Percentiles rank a stretch among this genome's conserved stretches.
Conservation (phyloP, 2,797 vertebrate species). For the Danio choprae region DNA sequence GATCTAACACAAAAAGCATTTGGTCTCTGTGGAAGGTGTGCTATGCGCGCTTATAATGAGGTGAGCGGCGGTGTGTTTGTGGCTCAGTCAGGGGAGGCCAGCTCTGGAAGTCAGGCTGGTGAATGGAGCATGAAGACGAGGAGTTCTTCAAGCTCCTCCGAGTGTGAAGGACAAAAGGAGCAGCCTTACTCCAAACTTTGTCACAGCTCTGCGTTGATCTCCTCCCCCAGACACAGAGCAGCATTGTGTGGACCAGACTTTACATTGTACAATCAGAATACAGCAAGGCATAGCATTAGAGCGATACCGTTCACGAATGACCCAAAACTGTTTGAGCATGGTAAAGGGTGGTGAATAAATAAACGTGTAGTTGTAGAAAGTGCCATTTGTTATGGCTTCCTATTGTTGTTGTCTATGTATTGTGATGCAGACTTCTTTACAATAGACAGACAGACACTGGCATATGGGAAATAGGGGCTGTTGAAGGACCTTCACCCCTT, state of each 20-base stretch:
- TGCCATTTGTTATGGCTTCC: background rate
- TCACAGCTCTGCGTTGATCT: constrained; percentile 81
- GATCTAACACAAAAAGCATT: constrained; percentile 29
- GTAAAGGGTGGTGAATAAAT: background rate
- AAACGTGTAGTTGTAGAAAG: background rate
- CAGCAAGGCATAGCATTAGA: background rate
- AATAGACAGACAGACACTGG: background rate
- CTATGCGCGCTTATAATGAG: constrained; percentile 55
- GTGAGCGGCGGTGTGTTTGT: constrained; percentile 78
- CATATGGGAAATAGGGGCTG: background rate
- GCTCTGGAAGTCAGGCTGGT: constrained; percentile 72
- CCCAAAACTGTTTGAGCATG: background rate
- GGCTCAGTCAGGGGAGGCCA: constrained; percentile 78
- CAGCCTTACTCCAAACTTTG: constrained; percentile 80
- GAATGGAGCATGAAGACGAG: constrained; percentile 70
- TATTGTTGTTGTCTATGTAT: constrained; percentile 9
- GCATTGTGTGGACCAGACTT: constrained; percentile 56
- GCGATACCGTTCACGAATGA: background rate
- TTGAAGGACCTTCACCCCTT: background rate
- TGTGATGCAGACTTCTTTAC: background rate
- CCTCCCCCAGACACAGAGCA: constrained; percentile 63
- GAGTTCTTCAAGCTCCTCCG: constrained; percentile 83
- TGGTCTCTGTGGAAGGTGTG: constrained; percentile 45
- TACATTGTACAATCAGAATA: constrained; percentile 12
- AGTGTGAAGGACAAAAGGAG: constrained; percentile 88